Percentiles rank a stretch among this genome's conserved stretches.
Conservation (phyloP, 2,888 invertebrate genomes). For the Elysia crispata region DNA sequence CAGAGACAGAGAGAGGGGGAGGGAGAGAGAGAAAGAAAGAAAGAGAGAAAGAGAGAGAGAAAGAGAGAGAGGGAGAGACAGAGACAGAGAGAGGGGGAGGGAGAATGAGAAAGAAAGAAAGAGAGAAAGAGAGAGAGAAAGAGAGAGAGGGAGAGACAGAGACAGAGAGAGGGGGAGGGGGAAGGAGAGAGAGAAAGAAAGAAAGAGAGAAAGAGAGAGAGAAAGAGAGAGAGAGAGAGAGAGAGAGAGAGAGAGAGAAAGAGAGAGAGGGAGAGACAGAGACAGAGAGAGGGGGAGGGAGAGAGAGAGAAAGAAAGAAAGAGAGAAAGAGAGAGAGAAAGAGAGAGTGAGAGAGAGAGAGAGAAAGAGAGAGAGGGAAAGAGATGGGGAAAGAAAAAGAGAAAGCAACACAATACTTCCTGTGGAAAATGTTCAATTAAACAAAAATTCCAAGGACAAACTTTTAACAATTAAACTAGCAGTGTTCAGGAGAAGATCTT, state of each 20-base stretch:
- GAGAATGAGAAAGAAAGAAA: background rate
- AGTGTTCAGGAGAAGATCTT: no score
- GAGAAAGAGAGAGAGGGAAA: background rate
- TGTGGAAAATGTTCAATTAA: no score
- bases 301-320: background rate
- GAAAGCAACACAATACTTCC: no score
- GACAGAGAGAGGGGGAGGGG: background rate
- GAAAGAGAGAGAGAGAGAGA: conserved; percentile 4
- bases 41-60: background rate
- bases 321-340: background rate
- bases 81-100: background rate
- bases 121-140: background rate
- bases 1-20: background rate
- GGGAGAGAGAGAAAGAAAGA: conserved; percentile 5
- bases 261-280: conserved; percentile 1
- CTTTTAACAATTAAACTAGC: no score
- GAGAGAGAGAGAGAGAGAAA: background rate
- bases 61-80: background rate
- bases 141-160: conserved; percentile 1
- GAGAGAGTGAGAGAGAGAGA: background rate
- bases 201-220: conserved; percentile 6
- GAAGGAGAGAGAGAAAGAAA: background rate
- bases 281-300: background rate
- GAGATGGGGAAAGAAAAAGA: background rate
- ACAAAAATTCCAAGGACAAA: no score